phyloP scores from a whole-genome alignment of 2,113 vertebrate species.

The Clarias batrachus region DNA sequence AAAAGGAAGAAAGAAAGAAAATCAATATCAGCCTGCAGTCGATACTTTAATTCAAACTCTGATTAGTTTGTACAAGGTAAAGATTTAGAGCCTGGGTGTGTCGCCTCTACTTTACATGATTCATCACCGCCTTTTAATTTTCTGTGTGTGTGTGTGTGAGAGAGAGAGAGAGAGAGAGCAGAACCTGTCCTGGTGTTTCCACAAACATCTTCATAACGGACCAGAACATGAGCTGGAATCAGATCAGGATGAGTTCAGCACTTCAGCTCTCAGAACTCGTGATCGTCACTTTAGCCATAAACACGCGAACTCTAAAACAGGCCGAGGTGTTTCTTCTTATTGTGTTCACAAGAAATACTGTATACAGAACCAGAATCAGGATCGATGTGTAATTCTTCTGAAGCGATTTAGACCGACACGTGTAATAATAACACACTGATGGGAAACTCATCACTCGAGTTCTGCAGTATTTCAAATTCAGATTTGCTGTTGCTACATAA shows the following conservation, averaged over 20 bases:
- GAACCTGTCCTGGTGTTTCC: neutral
- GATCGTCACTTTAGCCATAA: neutral
- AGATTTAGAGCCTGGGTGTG: neutral
- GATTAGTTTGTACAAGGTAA: neutral
- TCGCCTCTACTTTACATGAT: neutral
- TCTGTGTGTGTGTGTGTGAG: neutral
- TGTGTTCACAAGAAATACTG: too few relatives aligned
- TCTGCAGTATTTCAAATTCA: too few relatives aligned
- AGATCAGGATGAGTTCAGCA: neutral
- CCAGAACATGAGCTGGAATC: too few relatives aligned
- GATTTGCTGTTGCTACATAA: too few relatives aligned
- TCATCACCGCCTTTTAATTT: neutral
- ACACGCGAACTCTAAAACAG: too few relatives aligned
- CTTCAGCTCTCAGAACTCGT: neutral
- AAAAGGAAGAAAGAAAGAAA: neutral
- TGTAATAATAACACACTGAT: too few relatives aligned
- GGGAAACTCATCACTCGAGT: too few relatives aligned
- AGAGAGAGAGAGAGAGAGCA: neutral
- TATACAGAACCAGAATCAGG: too few relatives aligned
- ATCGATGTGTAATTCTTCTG: too few relatives aligned
- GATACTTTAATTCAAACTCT: neutral
- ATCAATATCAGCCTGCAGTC: neutral
- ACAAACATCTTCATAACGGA: neutral
- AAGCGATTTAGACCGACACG: too few relatives aligned
- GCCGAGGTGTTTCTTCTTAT: too few relatives aligned